phyloP scores from a whole-genome alignment of 2,113 vertebrate species.

The Silurus asotus region DNA sequence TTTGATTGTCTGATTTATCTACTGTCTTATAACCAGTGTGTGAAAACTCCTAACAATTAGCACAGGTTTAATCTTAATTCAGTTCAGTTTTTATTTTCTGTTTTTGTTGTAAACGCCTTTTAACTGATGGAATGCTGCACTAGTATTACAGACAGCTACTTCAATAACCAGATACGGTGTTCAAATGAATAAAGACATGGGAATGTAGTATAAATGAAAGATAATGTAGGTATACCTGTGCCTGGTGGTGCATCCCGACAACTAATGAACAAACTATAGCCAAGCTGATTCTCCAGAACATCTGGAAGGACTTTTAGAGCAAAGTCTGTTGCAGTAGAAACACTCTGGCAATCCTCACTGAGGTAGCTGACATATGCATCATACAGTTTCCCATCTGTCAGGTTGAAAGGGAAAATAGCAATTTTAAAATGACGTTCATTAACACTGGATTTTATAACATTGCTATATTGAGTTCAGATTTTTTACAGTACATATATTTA shows the following conservation, averaged over 20 bases:
- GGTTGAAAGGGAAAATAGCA: slow-evolving; percentile 18
- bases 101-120: neutral
- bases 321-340: slow-evolving; percentile 55
- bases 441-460: neutral
- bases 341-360: neutral
- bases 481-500: too few relatives aligned
- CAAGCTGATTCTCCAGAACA: slow-evolving; percentile 80
- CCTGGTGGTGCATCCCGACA: slow-evolving; percentile 85
- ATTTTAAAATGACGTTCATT: neutral
- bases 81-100: neutral
- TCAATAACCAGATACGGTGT: neutral
- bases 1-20: neutral
- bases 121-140: neutral
- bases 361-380: slow-evolving; percentile 72
- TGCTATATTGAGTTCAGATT: neutral
- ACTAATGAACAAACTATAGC: slow-evolving; percentile 83
- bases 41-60: neutral
- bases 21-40: neutral
- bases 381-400: slow-evolving; percentile 66
- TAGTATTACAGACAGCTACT: neutral
- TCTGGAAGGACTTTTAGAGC: slow-evolving; percentile 73
- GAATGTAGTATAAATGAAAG: neutral
- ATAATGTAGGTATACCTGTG: slow-evolving; percentile 75
- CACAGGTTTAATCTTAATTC: neutral
- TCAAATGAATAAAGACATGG: neutral